phyloP scores from a whole-genome alignment of 2,113 vertebrate genomes.

The Bufo gargarizans region DNA sequence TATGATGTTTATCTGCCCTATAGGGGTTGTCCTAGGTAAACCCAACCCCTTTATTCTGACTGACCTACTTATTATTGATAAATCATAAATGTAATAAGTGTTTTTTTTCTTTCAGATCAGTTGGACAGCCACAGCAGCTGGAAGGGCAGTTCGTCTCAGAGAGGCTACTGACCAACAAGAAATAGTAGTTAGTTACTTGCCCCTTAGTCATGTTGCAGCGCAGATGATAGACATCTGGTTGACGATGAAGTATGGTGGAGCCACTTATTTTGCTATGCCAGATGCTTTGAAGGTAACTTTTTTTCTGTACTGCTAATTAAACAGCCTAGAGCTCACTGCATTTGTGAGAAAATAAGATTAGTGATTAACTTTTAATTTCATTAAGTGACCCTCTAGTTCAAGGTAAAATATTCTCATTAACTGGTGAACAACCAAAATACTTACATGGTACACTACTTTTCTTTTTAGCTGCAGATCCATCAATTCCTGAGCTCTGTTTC shows the following conservation, averaged over 20 bases:
- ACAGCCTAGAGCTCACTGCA: background rate
- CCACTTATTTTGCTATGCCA: slow-evolving; percentile 84
- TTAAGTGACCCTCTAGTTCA: too few species aligned
- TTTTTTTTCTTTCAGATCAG: slow-evolving; percentile 75
- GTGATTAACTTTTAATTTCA: too few species aligned
- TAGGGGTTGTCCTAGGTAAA: too few species aligned
- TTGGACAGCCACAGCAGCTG: slow-evolving; percentile 73
- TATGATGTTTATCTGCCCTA: too few species aligned
- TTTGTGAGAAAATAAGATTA: background rate
- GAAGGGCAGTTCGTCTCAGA: slow-evolving; percentile 60
- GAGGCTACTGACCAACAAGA: slow-evolving; percentile 73
- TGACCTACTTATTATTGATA: too few species aligned
- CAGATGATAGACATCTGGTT: slow-evolving; percentile 94
- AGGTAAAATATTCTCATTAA: too few species aligned
- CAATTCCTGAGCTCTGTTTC: too few species aligned
- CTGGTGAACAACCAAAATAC: too few species aligned
- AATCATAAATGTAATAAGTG: too few species aligned
- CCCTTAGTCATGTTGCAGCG: slow-evolving; percentile 90
- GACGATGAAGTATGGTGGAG: slow-evolving; percentile 75
- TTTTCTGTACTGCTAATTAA: background rate
- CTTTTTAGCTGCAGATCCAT: too few species aligned
- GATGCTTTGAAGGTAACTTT: slow-evolving; percentile 87
- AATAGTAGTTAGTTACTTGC: slow-evolving; percentile 88
- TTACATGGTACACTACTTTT: too few species aligned
- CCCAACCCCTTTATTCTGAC: too few species aligned